Conservation (phyloP, 2,797 vertebrate species). For the Varecia variegata region DNA sequence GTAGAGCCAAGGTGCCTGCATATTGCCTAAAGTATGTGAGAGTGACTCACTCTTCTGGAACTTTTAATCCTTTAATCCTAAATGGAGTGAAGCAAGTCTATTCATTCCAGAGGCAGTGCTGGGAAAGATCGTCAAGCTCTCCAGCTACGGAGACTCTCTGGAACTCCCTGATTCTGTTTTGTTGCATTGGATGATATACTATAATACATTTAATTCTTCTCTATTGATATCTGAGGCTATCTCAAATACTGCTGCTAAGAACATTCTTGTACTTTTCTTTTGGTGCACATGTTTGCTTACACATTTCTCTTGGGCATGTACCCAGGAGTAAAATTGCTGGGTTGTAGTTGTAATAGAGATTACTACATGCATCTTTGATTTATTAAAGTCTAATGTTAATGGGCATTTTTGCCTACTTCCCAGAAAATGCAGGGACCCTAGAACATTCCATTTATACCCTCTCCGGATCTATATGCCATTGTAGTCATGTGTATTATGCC, state of each 20-base stretch:
- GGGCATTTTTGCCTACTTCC: constrained; percentile 18
- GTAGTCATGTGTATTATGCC: not conserved
- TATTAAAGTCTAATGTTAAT: constrained; percentile 36
- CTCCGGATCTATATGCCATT: not conserved
- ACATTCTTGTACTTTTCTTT: not conserved
- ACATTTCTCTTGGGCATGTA: not conserved
- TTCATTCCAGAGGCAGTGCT: constrained; percentile 59
- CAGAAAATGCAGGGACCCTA: not conserved
- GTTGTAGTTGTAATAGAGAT: not conserved
- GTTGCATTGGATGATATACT: not conserved
- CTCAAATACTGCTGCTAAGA: not conserved
- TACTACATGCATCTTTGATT: not conserved
- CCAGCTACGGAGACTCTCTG: not conserved
- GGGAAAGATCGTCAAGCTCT: constrained; percentile 22
- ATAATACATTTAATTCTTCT: not conserved
- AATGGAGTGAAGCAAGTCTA: constrained; percentile 54
- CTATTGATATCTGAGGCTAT: not conserved
- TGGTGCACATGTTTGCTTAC: not conserved
- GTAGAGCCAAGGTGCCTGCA: constrained; percentile 60
- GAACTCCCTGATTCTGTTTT: not conserved
- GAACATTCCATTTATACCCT: not conserved
- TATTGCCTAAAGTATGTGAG: constrained; percentile 61
- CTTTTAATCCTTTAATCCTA: constrained; percentile 76
- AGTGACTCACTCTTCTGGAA: constrained; percentile 74
- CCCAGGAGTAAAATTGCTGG: not conserved